A percentile compares a stretch with the other conserved stretches of the same genome.
phyloP scores from a whole-genome alignment of 2,113 vertebrate genomes.

The Caranx ignobilis region DNA sequence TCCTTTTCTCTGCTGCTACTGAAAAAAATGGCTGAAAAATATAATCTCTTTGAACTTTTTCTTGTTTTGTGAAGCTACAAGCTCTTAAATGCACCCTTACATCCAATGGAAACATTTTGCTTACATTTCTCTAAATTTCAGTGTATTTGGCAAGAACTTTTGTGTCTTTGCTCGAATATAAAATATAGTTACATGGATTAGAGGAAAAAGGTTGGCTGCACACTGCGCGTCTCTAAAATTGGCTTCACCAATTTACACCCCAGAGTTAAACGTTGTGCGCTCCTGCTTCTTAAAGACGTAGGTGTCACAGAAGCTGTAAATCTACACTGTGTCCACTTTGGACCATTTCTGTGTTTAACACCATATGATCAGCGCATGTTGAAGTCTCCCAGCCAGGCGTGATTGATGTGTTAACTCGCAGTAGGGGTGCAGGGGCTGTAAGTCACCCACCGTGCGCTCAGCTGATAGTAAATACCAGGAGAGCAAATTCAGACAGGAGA shows the following conservation, averaged over 20 bases:
- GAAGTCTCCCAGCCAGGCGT: conserved; percentile 48
- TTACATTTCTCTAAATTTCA: background rate
- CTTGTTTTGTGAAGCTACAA: background rate
- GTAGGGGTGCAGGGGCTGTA: conserved; percentile 30
- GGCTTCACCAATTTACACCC: background rate
- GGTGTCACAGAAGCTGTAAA: conserved; percentile 24
- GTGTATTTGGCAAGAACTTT: background rate
- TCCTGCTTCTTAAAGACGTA: conserved; percentile 11
- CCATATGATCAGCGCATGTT: conserved; percentile 35
- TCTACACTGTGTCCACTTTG: conserved; percentile 25
- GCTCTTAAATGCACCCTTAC: background rate
- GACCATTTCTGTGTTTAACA: background rate
- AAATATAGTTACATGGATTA: background rate
- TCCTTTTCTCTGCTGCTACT: too few relatives aligned
- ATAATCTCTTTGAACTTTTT: too few relatives aligned
- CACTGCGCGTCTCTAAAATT: background rate
- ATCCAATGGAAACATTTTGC: background rate
- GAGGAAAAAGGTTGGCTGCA: background rate
- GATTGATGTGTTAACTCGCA: conserved; percentile 68
- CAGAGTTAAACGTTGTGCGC: background rate
- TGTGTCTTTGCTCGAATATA: background rate
- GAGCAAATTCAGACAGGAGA: conserved; percentile 63
- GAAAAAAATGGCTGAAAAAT: too few relatives aligned
- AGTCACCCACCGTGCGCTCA: conserved; percentile 57
- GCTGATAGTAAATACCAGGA: conserved; percentile 69